These are phyloP conservation scores for Zhengitettix transpicula DNA, from an alignment of 2,888 invertebrate species.

Conservation along the genomic window DNA sequence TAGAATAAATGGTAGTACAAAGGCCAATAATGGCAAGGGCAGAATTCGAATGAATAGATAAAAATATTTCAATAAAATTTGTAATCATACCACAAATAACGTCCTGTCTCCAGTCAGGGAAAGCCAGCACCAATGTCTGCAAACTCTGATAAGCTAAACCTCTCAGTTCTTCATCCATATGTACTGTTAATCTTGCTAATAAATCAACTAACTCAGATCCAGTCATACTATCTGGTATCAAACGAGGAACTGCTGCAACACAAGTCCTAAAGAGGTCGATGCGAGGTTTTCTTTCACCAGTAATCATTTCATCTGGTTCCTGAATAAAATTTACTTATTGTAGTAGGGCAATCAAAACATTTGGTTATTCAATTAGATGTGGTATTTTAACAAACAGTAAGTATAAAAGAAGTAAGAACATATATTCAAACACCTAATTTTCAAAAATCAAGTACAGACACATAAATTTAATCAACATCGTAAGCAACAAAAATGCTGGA, in stretches of 20 bases:
- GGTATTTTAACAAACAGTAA: too few relatives aligned
- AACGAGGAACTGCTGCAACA: constrained; percentile 91
- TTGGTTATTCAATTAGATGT: too few relatives aligned
- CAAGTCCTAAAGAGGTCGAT: constrained; percentile 97
- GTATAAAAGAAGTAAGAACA: too few relatives aligned
- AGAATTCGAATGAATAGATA: not conserved
- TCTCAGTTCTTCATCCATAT: constrained; percentile 95
- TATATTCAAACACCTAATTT: too few relatives aligned
- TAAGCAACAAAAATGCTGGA: too few relatives aligned
- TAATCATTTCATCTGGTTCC: constrained; percentile 79
- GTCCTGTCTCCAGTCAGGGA: constrained; percentile 94
- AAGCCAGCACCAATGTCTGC: constrained; percentile 89
- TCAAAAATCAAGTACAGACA: too few relatives aligned
- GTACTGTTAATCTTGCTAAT: constrained; percentile 83
- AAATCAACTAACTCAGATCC: constrained; percentile 87
- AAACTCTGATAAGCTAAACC: constrained; percentile 86
- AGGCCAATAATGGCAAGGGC: not conserved
- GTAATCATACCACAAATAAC: constrained; percentile 44
- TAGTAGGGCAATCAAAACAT: too few relatives aligned
- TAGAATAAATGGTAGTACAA: not conserved
- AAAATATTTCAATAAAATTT: not conserved
- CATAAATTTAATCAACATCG: too few relatives aligned
- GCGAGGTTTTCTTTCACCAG: constrained; percentile 92
- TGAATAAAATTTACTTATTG: constrained; percentile 10
- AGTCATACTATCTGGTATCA: constrained; percentile 96